Percentiles rank a stretch among this genome's conserved stretches.
phyloP scores from a whole-genome alignment of 2,888 invertebrate species.

The Fragum fragum region DNA sequence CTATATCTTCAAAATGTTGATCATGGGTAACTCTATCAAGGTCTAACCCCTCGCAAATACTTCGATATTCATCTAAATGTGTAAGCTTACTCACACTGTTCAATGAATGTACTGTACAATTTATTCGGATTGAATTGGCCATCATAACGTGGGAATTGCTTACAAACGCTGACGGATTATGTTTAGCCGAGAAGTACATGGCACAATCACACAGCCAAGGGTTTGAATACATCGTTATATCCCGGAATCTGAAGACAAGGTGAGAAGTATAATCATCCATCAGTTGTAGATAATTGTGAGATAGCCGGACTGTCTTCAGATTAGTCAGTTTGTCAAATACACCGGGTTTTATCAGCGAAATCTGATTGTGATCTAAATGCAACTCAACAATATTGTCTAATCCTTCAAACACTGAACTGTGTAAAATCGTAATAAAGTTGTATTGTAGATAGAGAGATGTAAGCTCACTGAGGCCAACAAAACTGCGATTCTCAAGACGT shows the following conservation, averaged over 20 bases:
- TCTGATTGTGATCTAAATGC: constrained; percentile 68
- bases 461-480: constrained; percentile 72
- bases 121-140: constrained; percentile 3
- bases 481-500: constrained; percentile 69
- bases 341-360: constrained; percentile 59
- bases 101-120: constrained; percentile 27
- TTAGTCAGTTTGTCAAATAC: constrained; percentile 65
- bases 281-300: constrained; percentile 63
- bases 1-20: not conserved
- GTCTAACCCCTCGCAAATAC: constrained; percentile 28
- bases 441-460: constrained; percentile 53
- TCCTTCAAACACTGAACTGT: constrained; percentile 68
- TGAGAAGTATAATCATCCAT: constrained; percentile 65
- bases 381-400: constrained; percentile 62
- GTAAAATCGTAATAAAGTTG: constrained; percentile 58
- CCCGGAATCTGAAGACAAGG: constrained; percentile 54
- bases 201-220: constrained; percentile 72
- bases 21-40: not conserved
- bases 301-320: constrained; percentile 60
- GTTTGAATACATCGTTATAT: constrained; percentile 67
- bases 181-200: constrained; percentile 54
- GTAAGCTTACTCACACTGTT: constrained; percentile 25
- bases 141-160: not conserved
- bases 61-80: constrained; percentile 33
- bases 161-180: constrained; percentile 46